Base-by-base conservation (phyloP, 2,113 vertebrate species). In the Grammomys surdaster region DNA sequence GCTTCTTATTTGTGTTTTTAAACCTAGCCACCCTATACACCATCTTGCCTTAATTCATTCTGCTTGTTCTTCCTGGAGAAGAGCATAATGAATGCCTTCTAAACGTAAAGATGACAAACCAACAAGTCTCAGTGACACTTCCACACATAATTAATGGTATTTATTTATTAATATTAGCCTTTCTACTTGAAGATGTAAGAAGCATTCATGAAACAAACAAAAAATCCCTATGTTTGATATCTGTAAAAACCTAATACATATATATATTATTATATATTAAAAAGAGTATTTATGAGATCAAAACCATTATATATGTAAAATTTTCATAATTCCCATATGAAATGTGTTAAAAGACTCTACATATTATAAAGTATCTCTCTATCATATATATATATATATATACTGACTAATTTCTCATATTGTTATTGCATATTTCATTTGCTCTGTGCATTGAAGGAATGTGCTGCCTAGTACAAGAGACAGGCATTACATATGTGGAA, bases 1-100 rank as follows among this genome's bases (percentile, higher is more conserved):
- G 46, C n/a, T 80, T 67, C 46, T 80, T 67, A 93, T 93, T 91
- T 89, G 28, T 78, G 67, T 96, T 86, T 93, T 70, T 89, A 70
- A 97, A 89, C 43, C 28, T 33, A 81, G 48, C 22, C 16, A 69
- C 36, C 60, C 5, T 46, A 70, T 75, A 89, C 4, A 81, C 65
- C 22, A 63, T 54, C 60, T 89, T 93, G 67, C 19, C n/a, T 96
- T 85, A 91, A 91, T 93, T 89, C 51, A 86, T 91, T 75, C 56
- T 22, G 31, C 80, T 96, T 84, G 95, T 36, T 14, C 89, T 84
- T 26, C 40, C 36, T 63, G 24, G 54, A 26, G 86, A 31, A 93
- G n/a, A 90, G 19, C n/a, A 84, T 88, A 94, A 92, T 65, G 67
- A 43, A 56, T 36, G 8, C 75, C 56, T 93, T 11, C 60, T 81